Base-by-base conservation (phyloP, 2,797 vertebrate genomes). In the Coilia nasus region DNA sequence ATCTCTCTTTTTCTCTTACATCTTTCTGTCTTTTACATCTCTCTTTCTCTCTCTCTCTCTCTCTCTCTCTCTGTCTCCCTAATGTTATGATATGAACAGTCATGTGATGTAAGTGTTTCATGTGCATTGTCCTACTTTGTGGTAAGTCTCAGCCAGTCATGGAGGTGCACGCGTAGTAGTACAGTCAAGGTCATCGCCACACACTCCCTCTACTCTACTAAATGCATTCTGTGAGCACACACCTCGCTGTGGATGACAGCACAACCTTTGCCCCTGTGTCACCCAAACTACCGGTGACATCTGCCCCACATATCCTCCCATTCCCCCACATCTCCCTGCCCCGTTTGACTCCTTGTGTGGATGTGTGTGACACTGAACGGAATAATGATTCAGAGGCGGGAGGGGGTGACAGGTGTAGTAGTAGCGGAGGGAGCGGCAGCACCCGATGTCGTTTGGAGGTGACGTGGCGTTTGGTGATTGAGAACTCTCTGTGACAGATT, bases 401-500 rank as follows among this genome's bases (percentile, higher is more conserved):
- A 31, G 64, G 35, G 2, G 35, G 2, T 41, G 35, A 41, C 35
- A 41, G 35, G 50, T 54, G 50, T 54, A 7, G 50, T 54, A 7
- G 71, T 10, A 17, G 71, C 0, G 35, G 35, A 44, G 17, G 50
- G 50, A 41, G 41, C 44, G 71, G 71, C 31, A 75, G 31, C 17
- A 14, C 62, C 5, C 31, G 56, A n/a, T 64, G 71, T 35, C 19
- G 41, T 87, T 86, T 54, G 84, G 35, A 41, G 35, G 35, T 54
- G 71, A 78, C 19, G 41, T 86, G 86, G 86, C 82, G 85, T 57
- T 83, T 86, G 82, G 86, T 85, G 83, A 88, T 14, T 82, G 60
- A 71, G 78, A 64, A 62, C 84, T 86, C 87, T 46, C 84, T 6
- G 67, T 85, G 89, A 89, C 85, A 87, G 67, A 89, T 88, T 88